A percentile compares a stretch with the other conserved stretches of the same genome.
Conservation (phyloP, 1,140 invertebrate species). For the Cherax destructor region DNA sequence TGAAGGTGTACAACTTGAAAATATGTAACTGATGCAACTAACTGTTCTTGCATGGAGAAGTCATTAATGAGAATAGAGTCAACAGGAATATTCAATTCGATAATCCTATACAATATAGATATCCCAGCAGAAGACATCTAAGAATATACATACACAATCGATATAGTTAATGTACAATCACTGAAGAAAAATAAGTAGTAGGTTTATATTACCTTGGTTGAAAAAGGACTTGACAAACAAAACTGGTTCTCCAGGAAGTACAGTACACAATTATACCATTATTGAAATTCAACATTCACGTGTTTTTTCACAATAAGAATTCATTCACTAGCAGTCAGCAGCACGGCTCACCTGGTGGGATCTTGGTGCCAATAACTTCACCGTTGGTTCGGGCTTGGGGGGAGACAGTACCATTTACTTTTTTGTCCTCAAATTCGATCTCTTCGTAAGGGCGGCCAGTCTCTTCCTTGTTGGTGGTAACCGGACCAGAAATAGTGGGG, state of each 20-base stretch:
- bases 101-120: not conserved
- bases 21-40: no score
- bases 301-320: not conserved
- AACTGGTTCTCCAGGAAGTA: not conserved
- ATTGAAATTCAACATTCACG: not conserved
- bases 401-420: constrained; percentile 72
- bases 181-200: not conserved
- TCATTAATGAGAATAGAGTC: no score
- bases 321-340: not conserved
- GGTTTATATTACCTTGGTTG: not conserved
- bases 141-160: not conserved
- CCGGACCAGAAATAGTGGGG: constrained; percentile 54
- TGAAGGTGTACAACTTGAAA: no score
- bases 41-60: no score
- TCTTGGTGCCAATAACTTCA: constrained; percentile 71
- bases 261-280: not conserved
- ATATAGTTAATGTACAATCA: not conserved
- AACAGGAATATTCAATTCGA: not conserved
- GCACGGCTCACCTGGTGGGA: constrained; percentile 36
- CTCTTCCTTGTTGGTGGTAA: constrained; percentile 61
- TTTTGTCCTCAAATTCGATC: constrained; percentile 73
- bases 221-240: not conserved
- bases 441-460: constrained; percentile 73
- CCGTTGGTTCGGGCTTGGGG: constrained; percentile 72
- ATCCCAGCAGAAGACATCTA: not conserved